Evolutionary conservation across 1,140 invertebrate species (phyloP).

Genomic region (Drosophila punjabiensis): DNA sequence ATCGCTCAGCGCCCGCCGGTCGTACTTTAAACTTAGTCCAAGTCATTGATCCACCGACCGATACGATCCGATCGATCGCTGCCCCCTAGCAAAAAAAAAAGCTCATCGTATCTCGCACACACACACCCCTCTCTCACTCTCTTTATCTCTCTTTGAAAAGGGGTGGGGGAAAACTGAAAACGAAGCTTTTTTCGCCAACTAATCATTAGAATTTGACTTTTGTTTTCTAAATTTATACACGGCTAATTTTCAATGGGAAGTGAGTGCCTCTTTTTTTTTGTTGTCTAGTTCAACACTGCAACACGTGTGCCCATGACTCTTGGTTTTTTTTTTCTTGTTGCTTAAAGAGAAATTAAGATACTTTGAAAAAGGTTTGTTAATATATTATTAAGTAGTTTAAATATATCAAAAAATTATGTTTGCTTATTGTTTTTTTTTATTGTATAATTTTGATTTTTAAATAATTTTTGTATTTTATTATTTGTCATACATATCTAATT

Average conservation of each 20-base stretch:
- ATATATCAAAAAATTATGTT: neutral
- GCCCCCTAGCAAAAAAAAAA: conserved; percentile 28
- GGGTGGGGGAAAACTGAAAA: neutral
- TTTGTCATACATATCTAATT: too few relatives aligned
- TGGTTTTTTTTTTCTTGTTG: conserved; percentile 4
- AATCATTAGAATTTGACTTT: conserved; percentile 57
- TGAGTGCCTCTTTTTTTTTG: conserved; percentile 13
- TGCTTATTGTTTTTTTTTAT: too few relatives aligned
- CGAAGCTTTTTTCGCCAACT: conserved; percentile 22
- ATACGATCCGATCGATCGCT: conserved; percentile 21
- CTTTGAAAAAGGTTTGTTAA: neutral
- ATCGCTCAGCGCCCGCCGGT: conserved; percentile 6
- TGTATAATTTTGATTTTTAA: too few relatives aligned
- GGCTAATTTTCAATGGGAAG: conserved; percentile 53
- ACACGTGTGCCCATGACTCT: conserved; percentile 44
- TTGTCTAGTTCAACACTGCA: conserved; percentile 43
- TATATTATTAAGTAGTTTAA: neutral
- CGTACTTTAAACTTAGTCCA: conserved; percentile 65
- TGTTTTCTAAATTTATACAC: conserved; percentile 51
- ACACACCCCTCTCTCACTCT: conserved; percentile 3
- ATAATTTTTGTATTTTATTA: neutral
- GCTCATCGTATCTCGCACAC: conserved; percentile 8
- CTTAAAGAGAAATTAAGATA: conserved; percentile 1
- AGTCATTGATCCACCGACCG: conserved; percentile 19
- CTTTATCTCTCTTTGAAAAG: neutral